Evolutionary conservation across 2,797 vertebrate species (phyloP).

Genomic region (Pseudomugil tenellus): DNA sequence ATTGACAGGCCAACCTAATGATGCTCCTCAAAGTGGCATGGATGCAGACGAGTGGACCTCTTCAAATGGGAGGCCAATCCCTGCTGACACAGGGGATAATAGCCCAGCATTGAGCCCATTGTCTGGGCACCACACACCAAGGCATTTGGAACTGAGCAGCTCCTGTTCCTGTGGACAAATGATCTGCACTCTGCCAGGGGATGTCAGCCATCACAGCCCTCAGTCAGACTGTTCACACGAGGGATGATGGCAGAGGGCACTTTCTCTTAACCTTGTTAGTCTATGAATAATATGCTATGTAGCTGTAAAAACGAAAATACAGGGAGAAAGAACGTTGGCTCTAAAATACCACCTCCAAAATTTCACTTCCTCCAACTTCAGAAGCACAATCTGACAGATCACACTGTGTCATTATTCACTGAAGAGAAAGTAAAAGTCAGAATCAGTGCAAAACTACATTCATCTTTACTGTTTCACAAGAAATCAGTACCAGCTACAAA

Average conservation of each 20-base stretch:
- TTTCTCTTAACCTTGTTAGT: conserved; percentile 69
- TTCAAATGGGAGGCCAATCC: conserved; percentile 81
- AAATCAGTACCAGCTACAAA: not conserved
- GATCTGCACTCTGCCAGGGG: conserved; percentile 77
- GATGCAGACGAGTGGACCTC: conserved; percentile 82
- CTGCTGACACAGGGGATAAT: conserved; percentile 84
- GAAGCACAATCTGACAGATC: not conserved
- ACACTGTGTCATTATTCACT: not conserved
- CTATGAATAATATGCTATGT: conserved; percentile 77
- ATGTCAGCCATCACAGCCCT: conserved; percentile 76
- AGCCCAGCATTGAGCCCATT: conserved; percentile 79
- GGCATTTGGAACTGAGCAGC: conserved; percentile 79
- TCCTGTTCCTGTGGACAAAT: conserved; percentile 79
- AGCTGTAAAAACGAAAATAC: conserved; percentile 13
- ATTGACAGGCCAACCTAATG: conserved; percentile 85
- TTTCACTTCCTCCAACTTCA: not conserved
- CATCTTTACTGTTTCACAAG: not conserved
- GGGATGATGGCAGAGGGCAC: conserved; percentile 68
- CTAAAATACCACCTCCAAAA: no score
- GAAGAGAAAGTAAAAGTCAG: not conserved
- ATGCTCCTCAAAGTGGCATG: conserved; percentile 83
- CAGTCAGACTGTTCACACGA: conserved; percentile 71
- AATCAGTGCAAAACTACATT: not conserved
- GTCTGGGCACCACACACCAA: conserved; percentile 80
- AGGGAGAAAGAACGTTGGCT: not conserved